Evolutionary conservation across 2,113 vertebrate genomes (phyloP).

Genomic region (Silurus asotus): DNA sequence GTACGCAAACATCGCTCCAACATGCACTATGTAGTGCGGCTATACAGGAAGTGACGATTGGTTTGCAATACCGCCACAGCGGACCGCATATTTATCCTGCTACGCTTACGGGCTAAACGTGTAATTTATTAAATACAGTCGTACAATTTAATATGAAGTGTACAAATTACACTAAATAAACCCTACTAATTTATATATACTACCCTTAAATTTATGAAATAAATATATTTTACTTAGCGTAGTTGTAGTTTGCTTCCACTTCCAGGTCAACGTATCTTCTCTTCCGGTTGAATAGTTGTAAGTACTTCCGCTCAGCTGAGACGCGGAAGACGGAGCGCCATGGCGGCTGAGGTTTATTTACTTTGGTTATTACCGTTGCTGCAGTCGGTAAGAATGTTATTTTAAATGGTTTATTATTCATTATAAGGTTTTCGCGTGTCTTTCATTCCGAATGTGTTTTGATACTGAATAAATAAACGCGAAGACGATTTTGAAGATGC

Average conservation of each 20-base stretch:
- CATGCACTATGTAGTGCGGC: background rate
- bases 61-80: background rate
- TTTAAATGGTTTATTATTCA: too few species aligned
- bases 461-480: background rate
- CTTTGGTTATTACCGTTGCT: slow-evolving; percentile 76
- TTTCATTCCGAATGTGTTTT: too few species aligned
- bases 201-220: background rate
- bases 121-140: background rate
- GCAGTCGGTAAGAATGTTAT: slow-evolving; percentile 77
- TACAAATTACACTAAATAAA: background rate
- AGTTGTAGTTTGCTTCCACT: background rate
- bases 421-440: too few species aligned
- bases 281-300: background rate
- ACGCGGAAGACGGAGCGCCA: slow-evolving; percentile 50
- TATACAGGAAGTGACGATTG: background rate
- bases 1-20: background rate
- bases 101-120: background rate
- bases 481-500: background rate
- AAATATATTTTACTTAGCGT: background rate
- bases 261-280: background rate
- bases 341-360: slow-evolving; percentile 72
- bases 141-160: too few species aligned
- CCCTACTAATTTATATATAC: background rate
- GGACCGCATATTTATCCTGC: background rate
- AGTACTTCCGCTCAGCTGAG: background rate